A percentile compares a stretch with the other conserved stretches of the same genome.
Evolutionary conservation across 2,888 invertebrate species (phyloP).

Genomic region (Beris morrisii): DNA sequence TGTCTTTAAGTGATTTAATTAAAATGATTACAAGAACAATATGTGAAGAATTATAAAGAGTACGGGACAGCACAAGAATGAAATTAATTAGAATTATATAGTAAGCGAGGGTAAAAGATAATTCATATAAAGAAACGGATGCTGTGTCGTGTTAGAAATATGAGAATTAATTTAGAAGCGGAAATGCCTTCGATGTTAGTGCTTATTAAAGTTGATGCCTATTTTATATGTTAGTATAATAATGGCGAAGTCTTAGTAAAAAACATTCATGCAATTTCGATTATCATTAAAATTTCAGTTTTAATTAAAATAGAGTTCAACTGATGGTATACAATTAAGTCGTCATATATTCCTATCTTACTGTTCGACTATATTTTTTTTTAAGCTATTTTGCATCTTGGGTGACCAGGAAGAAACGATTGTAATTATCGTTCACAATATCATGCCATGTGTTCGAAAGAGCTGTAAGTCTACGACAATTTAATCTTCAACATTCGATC

Average conservation of each 20-base stretch:
- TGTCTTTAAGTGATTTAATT: slow-evolving; percentile 13
- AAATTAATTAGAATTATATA: neutral
- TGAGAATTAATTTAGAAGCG: slow-evolving; percentile 2
- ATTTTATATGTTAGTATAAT: no score
- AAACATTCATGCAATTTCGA: neutral
- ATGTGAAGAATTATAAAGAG: neutral
- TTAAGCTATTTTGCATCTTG: no score
- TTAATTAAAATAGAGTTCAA: neutral
- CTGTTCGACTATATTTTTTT: no score
- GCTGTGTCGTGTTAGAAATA: slow-evolving; percentile 15
- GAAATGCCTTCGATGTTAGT: slow-evolving; percentile 20
- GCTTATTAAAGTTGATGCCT: neutral
- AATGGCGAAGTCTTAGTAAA: no score
- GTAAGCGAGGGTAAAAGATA: no score
- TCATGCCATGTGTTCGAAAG: no score
- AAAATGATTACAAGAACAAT: slow-evolving; percentile 13
- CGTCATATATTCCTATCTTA: no score
- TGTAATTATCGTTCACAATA: no score
- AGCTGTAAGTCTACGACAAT: no score
- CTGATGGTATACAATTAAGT: neutral
- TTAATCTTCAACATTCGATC: no score
- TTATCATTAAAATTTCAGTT: neutral
- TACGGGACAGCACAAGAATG: slow-evolving; percentile 11
- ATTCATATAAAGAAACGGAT: slow-evolving; percentile 8
- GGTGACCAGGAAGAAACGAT: no score